phyloP scores from a whole-genome alignment of 2,888 invertebrate genomes.

The Tanypteryx hageni region DNA sequence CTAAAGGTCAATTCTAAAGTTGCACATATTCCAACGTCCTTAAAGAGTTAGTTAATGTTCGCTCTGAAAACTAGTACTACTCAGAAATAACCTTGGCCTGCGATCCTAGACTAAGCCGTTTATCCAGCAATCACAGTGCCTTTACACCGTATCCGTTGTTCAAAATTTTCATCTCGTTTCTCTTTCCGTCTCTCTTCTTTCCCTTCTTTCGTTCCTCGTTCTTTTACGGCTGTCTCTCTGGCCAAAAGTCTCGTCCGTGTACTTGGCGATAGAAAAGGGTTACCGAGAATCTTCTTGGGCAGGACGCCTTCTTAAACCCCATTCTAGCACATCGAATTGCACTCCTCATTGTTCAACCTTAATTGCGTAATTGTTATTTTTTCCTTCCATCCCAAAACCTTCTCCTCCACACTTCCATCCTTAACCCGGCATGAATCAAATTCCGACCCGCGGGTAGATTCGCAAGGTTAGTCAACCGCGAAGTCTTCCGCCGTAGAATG shows the following conservation, averaged over 20 bases:
- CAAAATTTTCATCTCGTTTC: background rate
- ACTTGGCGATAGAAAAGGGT: background rate
- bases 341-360: conserved; percentile 3
- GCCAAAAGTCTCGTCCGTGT: background rate
- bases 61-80: background rate
- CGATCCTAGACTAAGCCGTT: background rate
- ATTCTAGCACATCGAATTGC: background rate
- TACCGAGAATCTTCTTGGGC: background rate
- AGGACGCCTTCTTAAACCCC: background rate
- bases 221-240: background rate
- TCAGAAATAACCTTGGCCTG: background rate
- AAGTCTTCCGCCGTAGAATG: conserved; percentile 48
- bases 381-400: background rate
- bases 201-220: background rate
- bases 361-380: conserved; percentile 24
- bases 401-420: background rate
- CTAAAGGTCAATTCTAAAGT: conserved; percentile 4
- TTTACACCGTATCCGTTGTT: background rate
- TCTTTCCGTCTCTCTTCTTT: background rate
- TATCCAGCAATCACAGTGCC: background rate
- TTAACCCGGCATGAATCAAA: conserved; percentile 35
- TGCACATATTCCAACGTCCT: background rate
- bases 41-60: background rate
- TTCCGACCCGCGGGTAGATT: conserved; percentile 49
- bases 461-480: conserved; percentile 61